Conservation (phyloP, 1,140 invertebrate genomes). For the Scaptomyza graminum region DNA sequence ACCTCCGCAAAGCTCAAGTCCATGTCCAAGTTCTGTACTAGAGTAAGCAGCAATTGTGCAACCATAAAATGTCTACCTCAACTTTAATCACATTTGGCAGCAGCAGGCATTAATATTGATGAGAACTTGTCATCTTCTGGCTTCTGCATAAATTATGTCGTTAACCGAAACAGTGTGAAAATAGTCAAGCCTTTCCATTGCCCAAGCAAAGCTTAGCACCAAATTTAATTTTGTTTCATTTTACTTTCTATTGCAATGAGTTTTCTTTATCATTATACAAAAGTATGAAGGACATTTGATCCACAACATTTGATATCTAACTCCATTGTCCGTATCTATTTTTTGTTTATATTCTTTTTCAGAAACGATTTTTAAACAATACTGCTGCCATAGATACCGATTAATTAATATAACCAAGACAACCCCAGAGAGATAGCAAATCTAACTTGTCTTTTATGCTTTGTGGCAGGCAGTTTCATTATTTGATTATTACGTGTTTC, state of each 20-base stretch:
- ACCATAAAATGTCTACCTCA: slow-evolving; percentile 1
- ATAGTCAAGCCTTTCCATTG: background rate
- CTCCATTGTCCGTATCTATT: too few relatives aligned
- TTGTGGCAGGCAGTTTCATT: slow-evolving; percentile 54
- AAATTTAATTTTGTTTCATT: background rate
- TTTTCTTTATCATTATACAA: too few relatives aligned
- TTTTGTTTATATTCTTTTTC: too few relatives aligned
- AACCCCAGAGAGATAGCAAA: background rate
- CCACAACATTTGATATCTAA: too few relatives aligned
- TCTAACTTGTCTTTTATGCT: slow-evolving; percentile 33
- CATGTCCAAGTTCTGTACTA: too few relatives aligned
- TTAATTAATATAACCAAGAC: background rate
- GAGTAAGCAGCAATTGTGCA: background rate
- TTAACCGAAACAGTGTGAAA: slow-evolving; percentile 2
- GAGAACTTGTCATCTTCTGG: slow-evolving; percentile 56
- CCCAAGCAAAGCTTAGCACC: background rate
- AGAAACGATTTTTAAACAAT: too few relatives aligned
- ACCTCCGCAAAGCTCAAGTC: slow-evolving; percentile 12
- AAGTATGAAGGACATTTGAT: too few relatives aligned
- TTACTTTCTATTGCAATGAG: too few relatives aligned
- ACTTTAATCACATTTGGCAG: slow-evolving; percentile 71
- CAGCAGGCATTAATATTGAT: slow-evolving; percentile 67
- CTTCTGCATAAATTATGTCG: slow-evolving; percentile 60
- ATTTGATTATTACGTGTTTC: slow-evolving; percentile 61
- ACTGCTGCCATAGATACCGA: background rate